phyloP scores from a whole-genome alignment of 2,113 vertebrate genomes.

The Pampusana beccarii region DNA sequence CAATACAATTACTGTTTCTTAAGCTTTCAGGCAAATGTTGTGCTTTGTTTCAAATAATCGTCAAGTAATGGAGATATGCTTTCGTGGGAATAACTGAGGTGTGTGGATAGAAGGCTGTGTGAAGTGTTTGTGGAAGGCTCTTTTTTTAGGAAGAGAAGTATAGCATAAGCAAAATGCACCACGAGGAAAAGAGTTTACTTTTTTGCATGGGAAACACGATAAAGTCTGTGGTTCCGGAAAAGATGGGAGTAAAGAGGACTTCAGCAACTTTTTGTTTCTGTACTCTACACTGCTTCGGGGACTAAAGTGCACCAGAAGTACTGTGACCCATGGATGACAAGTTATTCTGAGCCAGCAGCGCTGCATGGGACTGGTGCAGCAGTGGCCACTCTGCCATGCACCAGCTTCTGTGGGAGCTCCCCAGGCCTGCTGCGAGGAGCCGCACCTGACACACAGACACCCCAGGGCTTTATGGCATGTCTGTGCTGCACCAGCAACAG shows the following conservation, averaged over 20 bases:
- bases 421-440: rapidly evolving
- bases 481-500: background rate
- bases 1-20: background rate
- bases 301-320: background rate
- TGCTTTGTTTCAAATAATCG: background rate
- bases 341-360: background rate
- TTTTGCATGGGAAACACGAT: background rate
- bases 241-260: background rate
- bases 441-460: too few species aligned
- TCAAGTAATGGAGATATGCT: background rate
- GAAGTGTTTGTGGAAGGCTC: background rate
- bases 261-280: background rate
- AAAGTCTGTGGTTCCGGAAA: background rate
- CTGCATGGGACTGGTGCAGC: background rate
- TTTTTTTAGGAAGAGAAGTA: background rate
- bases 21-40: background rate
- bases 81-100: background rate
- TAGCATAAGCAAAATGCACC: background rate
- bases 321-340: rapidly evolving
- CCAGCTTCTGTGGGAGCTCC: background rate
- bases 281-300: background rate
- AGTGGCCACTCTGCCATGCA: background rate
- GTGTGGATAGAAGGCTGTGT: background rate
- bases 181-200: background rate
- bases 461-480: rapidly evolving